Evolutionary conservation across 2,888 invertebrate species (phyloP).

Genomic region (Sarcophaga subvicina): DNA sequence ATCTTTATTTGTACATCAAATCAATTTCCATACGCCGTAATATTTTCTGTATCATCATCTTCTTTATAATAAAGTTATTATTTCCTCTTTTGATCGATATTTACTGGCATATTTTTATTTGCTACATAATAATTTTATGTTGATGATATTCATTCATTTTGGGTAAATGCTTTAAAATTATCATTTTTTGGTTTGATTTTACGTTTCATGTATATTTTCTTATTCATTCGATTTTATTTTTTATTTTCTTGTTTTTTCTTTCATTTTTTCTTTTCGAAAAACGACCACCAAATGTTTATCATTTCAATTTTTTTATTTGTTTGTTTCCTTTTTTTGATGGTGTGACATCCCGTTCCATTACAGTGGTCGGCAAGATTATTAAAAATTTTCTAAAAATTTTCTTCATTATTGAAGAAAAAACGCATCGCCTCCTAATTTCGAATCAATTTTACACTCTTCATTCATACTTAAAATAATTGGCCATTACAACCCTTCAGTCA

Average conservation of each 20-base stretch:
- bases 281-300: constrained; percentile 10
- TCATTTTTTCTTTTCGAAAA: neutral
- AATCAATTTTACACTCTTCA: too few relatives aligned
- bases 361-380: neutral
- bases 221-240: neutral
- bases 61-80: neutral
- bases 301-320: constrained; percentile 24
- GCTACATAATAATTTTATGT: constrained; percentile 12
- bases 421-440: too few relatives aligned
- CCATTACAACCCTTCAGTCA: too few relatives aligned
- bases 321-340: constrained; percentile 2
- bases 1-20: constrained; percentile 14
- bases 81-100: neutral
- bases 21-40: constrained; percentile 11
- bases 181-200: constrained; percentile 16
- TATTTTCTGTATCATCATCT: neutral
- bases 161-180: constrained; percentile 14
- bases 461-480: too few relatives aligned
- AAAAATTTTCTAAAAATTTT: too few relatives aligned
- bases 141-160: constrained; percentile 3
- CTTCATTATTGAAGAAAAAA: too few relatives aligned
- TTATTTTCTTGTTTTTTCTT: neutral
- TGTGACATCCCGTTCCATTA: neutral
- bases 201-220: neutral
- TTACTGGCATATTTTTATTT: neutral